phyloP scores from a whole-genome alignment of 1,140 invertebrate species.

The Ptiloglossa arizonensis region DNA sequence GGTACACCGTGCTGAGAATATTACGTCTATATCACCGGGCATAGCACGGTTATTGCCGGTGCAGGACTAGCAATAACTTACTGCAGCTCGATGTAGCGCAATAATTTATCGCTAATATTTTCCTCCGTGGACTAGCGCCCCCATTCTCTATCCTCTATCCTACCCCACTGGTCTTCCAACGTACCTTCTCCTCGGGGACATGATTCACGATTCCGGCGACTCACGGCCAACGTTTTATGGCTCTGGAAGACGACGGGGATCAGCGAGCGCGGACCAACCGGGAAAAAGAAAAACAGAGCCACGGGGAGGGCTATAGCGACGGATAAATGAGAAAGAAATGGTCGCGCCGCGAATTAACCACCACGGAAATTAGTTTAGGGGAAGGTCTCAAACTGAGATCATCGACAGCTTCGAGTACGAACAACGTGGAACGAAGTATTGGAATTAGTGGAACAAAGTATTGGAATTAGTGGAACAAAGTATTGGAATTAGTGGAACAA shows the following conservation, averaged over 20 bases:
- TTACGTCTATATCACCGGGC: slow-evolving; percentile 62
- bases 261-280: neutral
- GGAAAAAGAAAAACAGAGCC: neutral
- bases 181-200: slow-evolving; percentile 45
- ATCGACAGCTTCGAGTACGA: too few relatives aligned
- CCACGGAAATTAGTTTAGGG: too few relatives aligned
- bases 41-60: slow-evolving; percentile 57
- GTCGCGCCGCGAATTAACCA: neutral
- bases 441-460: too few relatives aligned
- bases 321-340: neutral
- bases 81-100: slow-evolving; percentile 58
- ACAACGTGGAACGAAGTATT: too few relatives aligned
- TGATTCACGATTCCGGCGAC: slow-evolving; percentile 59
- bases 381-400: too few relatives aligned
- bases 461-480: too few relatives aligned
- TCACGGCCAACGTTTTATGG: slow-evolving; percentile 55
- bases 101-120: slow-evolving; percentile 69
- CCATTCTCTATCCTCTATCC: slow-evolving; percentile 45
- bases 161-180: slow-evolving; percentile 6
- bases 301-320: neutral
- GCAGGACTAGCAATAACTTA: slow-evolving; percentile 61
- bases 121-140: slow-evolving; percentile 42
- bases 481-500: too few relatives aligned
- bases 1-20: slow-evolving; percentile 59
- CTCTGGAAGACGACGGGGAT: neutral